Conservation (phyloP, 1,140 invertebrate genomes). For the Bombus waltoni region DNA sequence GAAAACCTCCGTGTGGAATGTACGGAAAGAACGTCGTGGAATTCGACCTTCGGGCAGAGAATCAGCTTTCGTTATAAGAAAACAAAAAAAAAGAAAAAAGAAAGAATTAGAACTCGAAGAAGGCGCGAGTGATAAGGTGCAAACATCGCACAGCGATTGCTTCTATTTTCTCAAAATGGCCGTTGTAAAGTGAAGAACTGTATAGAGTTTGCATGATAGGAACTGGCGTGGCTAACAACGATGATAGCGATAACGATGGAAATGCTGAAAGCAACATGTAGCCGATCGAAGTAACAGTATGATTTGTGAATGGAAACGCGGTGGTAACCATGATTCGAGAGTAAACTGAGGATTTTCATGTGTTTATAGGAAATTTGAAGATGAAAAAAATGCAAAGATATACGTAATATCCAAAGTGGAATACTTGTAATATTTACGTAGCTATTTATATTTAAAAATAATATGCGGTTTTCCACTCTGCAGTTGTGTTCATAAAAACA, state of each 20-base stretch:
- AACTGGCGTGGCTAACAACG: background rate
- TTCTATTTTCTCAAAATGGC: background rate
- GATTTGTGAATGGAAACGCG: background rate
- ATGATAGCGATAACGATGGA: background rate
- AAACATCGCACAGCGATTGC: background rate
- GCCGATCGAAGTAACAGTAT: background rate
- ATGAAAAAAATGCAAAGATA: too few species aligned
- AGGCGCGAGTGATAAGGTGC: background rate
- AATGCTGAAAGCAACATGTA: background rate
- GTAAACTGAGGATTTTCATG: background rate
- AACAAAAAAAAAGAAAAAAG: background rate
- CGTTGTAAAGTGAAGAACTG: background rate
- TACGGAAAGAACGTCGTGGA: conserved; percentile 32
- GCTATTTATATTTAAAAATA: background rate
- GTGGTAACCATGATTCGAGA: background rate
- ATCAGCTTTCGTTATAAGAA: conserved; percentile 8
- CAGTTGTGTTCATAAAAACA: too few species aligned
- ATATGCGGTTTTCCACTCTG: too few species aligned
- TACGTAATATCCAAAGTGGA: too few species aligned
- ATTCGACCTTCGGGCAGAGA: conserved; percentile 11
- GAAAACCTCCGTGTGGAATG: conserved; percentile 23
- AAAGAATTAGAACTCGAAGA: background rate
- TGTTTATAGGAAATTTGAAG: background rate
- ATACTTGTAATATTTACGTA: too few species aligned
- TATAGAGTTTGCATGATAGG: background rate